Evolutionary conservation across 2,888 invertebrate species (phyloP), one percentile per base, ranked within the genome.

Genomic region (Selenia dentaria): DNA sequence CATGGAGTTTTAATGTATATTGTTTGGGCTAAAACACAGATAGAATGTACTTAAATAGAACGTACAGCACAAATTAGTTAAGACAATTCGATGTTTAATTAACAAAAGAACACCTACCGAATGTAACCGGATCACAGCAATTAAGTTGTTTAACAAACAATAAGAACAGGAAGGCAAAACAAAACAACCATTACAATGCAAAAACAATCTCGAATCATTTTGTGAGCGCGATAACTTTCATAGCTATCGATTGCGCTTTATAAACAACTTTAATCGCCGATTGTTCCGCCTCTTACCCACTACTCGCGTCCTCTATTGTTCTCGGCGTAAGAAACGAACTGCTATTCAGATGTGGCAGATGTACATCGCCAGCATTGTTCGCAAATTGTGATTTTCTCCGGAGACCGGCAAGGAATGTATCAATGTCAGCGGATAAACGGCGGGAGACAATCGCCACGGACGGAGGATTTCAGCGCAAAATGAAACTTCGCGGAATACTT

Each of bases 221-320:
- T 27, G 49, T 51, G 54, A 48, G 51, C 43, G 56, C 75, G 79
- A 78, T 80, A 77, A 76, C 74, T 66, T 56, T 60, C 68, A 54
- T 54, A 62, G 71, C 67, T 78, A 82, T 81, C 79, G 76, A 68
- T 62, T 59, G 62, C 72, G 70, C 75, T 83, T 83, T 76, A 83
- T 83, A 86, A 87, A 86, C 87, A 86, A 71, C 76, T 81, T 83
- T 83, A 83, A 83, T 83, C 77, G 75, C 49, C 76, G 77, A 88
- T 89, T 88, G 88, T 88, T 86, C 77, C 74, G 75, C 67, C 69
- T 73, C 70, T 70, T 69, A 65, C 72, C 68, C 64, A 70, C 72
- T 69, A 70, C 70, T 74, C 76, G 72, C 79, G 74, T 77, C 77
- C 72, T 48, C 77, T 64, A 85, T 86, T 87, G 87, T 86, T 85